phyloP scores from a whole-genome alignment of 2,797 vertebrate species.

The Syncerus caffer region DNA sequence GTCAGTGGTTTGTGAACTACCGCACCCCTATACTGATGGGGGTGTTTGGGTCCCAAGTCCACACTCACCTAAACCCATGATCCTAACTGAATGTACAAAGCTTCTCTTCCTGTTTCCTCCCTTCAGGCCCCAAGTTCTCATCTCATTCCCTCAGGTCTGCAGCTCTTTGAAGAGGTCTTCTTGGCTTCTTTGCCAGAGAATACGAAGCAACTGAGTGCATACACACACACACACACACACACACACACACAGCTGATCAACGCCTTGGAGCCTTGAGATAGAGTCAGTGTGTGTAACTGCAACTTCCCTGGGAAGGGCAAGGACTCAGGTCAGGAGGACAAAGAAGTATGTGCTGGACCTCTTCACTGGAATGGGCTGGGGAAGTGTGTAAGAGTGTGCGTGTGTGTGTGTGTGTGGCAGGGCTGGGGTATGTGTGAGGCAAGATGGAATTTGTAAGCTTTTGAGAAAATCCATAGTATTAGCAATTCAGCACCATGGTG shows the following conservation, averaged over 20 bases:
- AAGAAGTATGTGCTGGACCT: accelerated
- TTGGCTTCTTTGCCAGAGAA: background rate
- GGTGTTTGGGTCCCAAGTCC: background rate
- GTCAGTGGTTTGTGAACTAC: background rate
- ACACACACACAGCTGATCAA: background rate
- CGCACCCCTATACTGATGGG: accelerated
- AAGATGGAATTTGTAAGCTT: background rate
- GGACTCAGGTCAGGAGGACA: background rate
- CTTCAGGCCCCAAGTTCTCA: background rate
- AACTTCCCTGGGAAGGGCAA: background rate
- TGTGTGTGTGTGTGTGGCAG: background rate
- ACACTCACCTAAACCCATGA: background rate
- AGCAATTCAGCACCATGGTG: background rate
- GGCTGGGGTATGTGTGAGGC: background rate
- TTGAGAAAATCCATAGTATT: background rate
- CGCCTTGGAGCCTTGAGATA: accelerated
- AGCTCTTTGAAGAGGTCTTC: background rate
- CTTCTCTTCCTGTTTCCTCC: background rate
- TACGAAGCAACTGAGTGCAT: background rate
- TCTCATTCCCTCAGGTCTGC: background rate
- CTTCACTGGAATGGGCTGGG: background rate
- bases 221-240: background rate
- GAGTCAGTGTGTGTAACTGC: background rate
- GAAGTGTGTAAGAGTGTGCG: background rate
- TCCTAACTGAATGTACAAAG: background rate